A percentile compares a stretch with the other conserved stretches of the same genome.
Conservation (phyloP, 2,113 vertebrate species). For the Passerina amoena region DNA sequence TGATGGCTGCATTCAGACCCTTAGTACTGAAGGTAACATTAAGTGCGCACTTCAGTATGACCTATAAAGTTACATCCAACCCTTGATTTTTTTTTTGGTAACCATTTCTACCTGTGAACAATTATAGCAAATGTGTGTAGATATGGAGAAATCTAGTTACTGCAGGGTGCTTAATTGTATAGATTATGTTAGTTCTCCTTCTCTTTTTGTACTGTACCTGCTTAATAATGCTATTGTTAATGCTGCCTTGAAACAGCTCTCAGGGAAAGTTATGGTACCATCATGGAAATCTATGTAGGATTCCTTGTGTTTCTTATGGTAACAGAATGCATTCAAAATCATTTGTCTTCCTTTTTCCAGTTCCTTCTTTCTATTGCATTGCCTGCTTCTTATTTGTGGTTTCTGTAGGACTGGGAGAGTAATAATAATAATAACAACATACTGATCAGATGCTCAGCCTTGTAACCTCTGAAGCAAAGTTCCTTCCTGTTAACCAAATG, state of each 20-base stretch:
- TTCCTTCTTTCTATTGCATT: neutral
- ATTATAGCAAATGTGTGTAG: neutral
- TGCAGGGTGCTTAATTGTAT: neutral
- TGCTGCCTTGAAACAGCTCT: neutral
- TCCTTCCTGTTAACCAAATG: neutral
- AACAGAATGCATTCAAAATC: neutral
- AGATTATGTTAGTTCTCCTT: neutral
- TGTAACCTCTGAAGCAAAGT: neutral
- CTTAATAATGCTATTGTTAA: neutral
- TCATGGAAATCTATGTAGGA: neutral
- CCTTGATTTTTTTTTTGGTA: neutral
- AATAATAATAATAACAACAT: neutral
- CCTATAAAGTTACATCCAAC: neutral
- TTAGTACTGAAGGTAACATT: neutral
- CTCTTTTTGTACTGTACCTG: neutral
- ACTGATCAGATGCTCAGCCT: neutral
- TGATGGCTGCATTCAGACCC: neutral
- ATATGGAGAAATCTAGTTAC: neutral
- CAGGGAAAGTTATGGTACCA: neutral
- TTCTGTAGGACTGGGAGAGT: neutral
- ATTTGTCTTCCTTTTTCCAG: neutral
- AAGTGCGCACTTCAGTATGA: neutral
- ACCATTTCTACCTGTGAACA: neutral
- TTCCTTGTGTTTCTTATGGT: neutral
- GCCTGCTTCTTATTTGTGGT: neutral